Evolutionary conservation across 2,888 invertebrate species (phyloP).

Genomic region (Habrosyne pyritoides): DNA sequence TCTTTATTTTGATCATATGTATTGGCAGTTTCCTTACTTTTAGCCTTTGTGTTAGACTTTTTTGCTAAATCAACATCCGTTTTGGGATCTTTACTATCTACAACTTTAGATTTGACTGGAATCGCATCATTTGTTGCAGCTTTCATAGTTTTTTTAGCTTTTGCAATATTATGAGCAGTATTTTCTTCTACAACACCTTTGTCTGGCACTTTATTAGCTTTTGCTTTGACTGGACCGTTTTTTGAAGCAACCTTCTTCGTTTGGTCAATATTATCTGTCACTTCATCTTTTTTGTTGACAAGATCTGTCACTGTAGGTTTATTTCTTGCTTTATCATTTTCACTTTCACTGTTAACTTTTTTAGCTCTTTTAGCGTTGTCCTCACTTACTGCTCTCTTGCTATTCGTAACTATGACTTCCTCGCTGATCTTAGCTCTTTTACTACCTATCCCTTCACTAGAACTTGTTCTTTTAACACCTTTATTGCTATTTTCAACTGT

Average conservation of each 20-base stretch:
- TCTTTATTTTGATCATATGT: not conserved
- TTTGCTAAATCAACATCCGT: conserved; percentile 7
- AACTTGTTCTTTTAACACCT: not conserved
- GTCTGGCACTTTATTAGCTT: not conserved
- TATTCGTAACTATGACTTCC: not conserved
- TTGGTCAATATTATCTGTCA: not conserved
- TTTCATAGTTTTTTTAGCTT: conserved; percentile 16
- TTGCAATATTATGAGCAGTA: conserved; percentile 1
- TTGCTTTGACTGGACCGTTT: too few relatives aligned
- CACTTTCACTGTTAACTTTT: not conserved
- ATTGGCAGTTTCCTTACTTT: too few relatives aligned
- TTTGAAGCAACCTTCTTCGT: conserved; percentile 19
- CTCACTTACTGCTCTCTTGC: not conserved
- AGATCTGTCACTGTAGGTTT: not conserved
- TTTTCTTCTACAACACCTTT: too few relatives aligned
- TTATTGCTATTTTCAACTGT: conserved; percentile 22
- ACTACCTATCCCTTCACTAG: not conserved
- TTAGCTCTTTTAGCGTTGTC: conserved; percentile 16
- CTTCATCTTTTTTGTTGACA: not conserved
- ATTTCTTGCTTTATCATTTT: not conserved
- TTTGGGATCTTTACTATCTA: conserved; percentile 17
- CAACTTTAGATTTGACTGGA: conserved; percentile 7
- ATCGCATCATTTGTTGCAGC: not conserved
- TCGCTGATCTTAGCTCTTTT: not conserved
- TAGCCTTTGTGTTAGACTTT: not conserved